Evolutionary conservation across 2,888 invertebrate species (phyloP).

Genomic region (Hydriomena furcata): DNA sequence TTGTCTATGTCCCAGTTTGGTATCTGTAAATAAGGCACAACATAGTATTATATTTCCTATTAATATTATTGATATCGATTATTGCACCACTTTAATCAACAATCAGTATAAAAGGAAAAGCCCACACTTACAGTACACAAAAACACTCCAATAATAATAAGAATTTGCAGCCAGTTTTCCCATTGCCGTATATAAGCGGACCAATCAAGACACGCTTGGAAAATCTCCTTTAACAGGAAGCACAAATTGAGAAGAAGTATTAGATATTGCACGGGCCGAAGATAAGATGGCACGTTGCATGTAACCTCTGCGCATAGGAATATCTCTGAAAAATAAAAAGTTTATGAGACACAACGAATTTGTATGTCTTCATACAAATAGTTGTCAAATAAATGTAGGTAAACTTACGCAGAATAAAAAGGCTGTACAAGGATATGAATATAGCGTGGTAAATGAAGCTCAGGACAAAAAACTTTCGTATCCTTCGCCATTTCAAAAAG

Average conservation of each 20-base stretch:
- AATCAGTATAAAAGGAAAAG: neutral
- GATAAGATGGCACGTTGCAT: constrained; percentile 66
- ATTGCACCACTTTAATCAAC: too few species aligned
- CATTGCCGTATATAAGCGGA: constrained; percentile 89
- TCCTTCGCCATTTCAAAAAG: constrained; percentile 91
- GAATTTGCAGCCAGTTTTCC: constrained; percentile 94
- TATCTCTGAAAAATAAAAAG: constrained; percentile 65
- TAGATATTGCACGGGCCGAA: constrained; percentile 81
- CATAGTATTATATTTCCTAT: neutral
- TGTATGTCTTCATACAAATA: too few species aligned
- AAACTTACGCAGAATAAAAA: constrained; percentile 86
- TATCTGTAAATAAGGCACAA: constrained; percentile 50
- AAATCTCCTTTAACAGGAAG: constrained; percentile 88
- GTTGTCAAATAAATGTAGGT: too few species aligned
- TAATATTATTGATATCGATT: too few species aligned
- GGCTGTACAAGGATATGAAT: constrained; percentile 89
- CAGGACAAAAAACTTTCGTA: constrained; percentile 91
- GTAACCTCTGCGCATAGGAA: constrained; percentile 75
- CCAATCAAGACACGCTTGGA: constrained; percentile 89
- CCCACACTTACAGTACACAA: constrained; percentile 83
- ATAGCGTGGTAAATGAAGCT: constrained; percentile 90
- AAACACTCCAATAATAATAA: constrained; percentile 89
- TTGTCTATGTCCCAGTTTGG: constrained; percentile 66
- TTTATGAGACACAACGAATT: too few species aligned
- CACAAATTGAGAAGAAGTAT: constrained; percentile 86